These are phyloP conservation scores for Myoxocephalus aenaeus DNA, from an alignment of 2,797 vertebrate species.

Conservation along the genomic window DNA sequence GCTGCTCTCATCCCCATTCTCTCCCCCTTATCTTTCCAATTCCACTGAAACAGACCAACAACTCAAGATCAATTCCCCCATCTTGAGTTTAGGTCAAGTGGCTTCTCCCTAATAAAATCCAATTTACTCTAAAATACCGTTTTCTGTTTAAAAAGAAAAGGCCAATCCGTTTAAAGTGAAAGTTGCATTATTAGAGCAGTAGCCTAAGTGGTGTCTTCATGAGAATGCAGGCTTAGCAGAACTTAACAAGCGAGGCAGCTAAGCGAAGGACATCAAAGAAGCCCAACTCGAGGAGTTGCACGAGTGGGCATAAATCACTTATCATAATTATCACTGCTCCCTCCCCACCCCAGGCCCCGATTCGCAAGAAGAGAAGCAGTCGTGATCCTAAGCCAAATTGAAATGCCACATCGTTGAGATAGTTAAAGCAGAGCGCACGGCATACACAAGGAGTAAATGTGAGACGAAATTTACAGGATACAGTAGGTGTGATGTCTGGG, in stretches of 20 bases:
- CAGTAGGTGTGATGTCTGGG: not conserved
- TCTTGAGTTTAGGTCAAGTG: conserved; percentile 42
- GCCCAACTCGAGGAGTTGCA: conserved; percentile 55
- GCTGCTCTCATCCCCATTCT: conserved; percentile 22
- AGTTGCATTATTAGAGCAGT: conserved; percentile 55
- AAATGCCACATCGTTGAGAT: conserved; percentile 66
- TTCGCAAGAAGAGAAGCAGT: conserved; percentile 12
- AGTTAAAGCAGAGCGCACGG: conserved; percentile 38
- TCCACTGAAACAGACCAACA: conserved; percentile 28
- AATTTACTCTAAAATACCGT: conserved; percentile 63
- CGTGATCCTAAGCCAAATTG: conserved; percentile 43
- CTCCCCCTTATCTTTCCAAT: not conserved
- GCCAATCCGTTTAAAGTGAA: conserved; percentile 34
- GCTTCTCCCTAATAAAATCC: conserved; percentile 44
- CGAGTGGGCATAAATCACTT: conserved; percentile 72
- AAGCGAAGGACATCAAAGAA: conserved; percentile 55
- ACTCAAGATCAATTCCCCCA: conserved; percentile 27
- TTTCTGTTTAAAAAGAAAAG: conserved; percentile 38
- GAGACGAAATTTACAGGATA: not conserved
- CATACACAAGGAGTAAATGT: conserved; percentile 39
- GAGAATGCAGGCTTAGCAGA: conserved; percentile 64
- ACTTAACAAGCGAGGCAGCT: conserved; percentile 55
- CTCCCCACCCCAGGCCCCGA: conserved; percentile 17
- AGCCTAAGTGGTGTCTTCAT: conserved; percentile 51
- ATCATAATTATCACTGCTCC: conserved; percentile 69